phyloP scores from a whole-genome alignment of 2,888 invertebrate species.

The Mycogona germanica region DNA sequence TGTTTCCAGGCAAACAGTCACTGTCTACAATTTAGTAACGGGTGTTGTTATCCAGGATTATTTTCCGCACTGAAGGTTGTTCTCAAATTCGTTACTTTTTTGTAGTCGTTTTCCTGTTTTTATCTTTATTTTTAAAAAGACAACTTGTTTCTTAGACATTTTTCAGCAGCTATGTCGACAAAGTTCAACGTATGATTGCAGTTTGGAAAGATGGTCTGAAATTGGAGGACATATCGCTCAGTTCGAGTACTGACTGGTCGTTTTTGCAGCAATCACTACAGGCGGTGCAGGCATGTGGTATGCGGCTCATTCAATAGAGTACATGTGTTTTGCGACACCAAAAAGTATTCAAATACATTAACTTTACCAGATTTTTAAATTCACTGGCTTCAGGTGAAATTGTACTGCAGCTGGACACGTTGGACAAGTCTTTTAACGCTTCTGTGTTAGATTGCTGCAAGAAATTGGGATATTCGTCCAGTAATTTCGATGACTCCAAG shows the following conservation, averaged over 20 bases:
- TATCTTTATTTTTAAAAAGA: background rate
- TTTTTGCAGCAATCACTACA: slow-evolving; percentile 34
- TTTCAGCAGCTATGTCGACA: slow-evolving; percentile 48
- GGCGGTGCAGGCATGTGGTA: slow-evolving; percentile 35
- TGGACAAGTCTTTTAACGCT: slow-evolving; percentile 50
- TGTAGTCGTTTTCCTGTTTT: background rate
- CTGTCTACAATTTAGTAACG: slow-evolving; percentile 54
- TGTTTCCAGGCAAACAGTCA: slow-evolving; percentile 48
- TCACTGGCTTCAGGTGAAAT: slow-evolving; percentile 47
- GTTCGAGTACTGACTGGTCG: slow-evolving; percentile 23
- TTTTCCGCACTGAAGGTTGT: slow-evolving; percentile 41
- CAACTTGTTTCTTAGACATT: slow-evolving; percentile 37
- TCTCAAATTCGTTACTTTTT: background rate
- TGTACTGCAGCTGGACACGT: slow-evolving; percentile 48
- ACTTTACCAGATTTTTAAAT: too few relatives aligned
- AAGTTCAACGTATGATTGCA: background rate
- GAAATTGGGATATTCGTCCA: slow-evolving; percentile 31
- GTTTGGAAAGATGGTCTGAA: slow-evolving; percentile 17
- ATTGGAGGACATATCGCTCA: background rate
- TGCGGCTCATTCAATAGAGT: background rate
- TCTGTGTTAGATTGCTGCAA: slow-evolving; percentile 42
- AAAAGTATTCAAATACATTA: too few relatives aligned
- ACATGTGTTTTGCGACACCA: too few relatives aligned
- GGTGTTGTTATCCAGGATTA: slow-evolving; percentile 45
- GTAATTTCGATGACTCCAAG: background rate